Evolutionary conservation across 2,888 invertebrate genomes (phyloP), one percentile per base, ranked within the genome.

Genomic region (Tipula helvola): DNA sequence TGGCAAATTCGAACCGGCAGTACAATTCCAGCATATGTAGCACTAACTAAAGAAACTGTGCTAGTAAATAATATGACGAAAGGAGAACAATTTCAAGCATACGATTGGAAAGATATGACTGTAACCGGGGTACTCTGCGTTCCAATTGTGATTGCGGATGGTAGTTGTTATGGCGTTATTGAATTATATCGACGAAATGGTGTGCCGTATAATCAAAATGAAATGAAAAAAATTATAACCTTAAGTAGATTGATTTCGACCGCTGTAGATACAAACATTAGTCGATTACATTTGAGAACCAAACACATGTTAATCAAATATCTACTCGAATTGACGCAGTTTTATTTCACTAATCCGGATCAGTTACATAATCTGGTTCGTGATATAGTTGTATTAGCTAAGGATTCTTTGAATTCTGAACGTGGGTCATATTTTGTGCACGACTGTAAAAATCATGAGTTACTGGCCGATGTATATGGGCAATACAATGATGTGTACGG

Each of bases 21-120:
- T 88, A 92, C 93, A 36, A 92, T 93, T 8, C 93, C 94, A 1
- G 93, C 93, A 0, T 93, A 93, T 89, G 94, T 93, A 2, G 94
- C 94, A 0, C 91, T 89, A 47, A 93, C 92, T 57, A 94, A 93
- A 88, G 93, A 94, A 89, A 91, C 90, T 87, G 89, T 92, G 12
- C 90, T 93, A 16, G 89, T 94, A 0, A 93, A 93, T 36, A 94
- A 94, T 88, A 93, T 94, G n/a, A 91, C 92, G 84, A 91, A 92
- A 2, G 92, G 92, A 88, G 88, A 89, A n/a, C 88, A 92, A 87
- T 92, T 92, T 89, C 91, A 90, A 71, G 91, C 91, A 10, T 89
- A 91, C 42, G 91, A 90, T 5, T 87, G 88, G 87, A 85, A 87
- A 91, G 91, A 90, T 87, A 89, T 90, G 86, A 89, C 89, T 85